phyloP scores from a whole-genome alignment of 2,888 invertebrate species.

The Tipula lateralis region DNA sequence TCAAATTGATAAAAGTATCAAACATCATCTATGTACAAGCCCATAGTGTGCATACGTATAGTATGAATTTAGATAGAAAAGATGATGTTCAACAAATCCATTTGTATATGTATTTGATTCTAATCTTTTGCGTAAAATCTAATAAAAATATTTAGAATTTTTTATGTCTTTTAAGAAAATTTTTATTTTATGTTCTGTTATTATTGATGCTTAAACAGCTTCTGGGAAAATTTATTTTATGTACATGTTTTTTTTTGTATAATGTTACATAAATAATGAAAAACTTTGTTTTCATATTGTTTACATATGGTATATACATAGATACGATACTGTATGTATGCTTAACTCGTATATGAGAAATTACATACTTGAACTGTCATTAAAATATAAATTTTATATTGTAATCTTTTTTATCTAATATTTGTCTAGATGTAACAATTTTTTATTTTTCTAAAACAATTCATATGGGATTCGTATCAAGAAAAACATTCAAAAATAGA shows the following conservation, averaged over 20 bases:
- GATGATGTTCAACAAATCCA: neutral
- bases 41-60: neutral
- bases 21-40: neutral
- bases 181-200: neutral
- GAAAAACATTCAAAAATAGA: neutral
- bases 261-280: neutral
- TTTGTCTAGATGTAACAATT: neutral
- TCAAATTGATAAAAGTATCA: too few relatives aligned
- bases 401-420: neutral
- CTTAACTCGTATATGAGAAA: neutral
- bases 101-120: neutral
- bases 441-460: neutral
- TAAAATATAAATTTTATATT: neutral
- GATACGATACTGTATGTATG: neutral
- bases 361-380: neutral
- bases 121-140: neutral
- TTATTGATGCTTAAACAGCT: constrained; percentile 19
- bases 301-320: neutral
- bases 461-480: neutral
- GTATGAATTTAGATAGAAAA: neutral
- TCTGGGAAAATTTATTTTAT: neutral
- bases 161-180: neutral
- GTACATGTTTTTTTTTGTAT: neutral
- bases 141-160: neutral
- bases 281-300: neutral